A percentile compares a stretch with the other conserved stretches of the same genome.
These are phyloP conservation scores for Mirza zaza DNA, from an alignment of 2,113 vertebrate species.

Conservation along the genomic window DNA sequence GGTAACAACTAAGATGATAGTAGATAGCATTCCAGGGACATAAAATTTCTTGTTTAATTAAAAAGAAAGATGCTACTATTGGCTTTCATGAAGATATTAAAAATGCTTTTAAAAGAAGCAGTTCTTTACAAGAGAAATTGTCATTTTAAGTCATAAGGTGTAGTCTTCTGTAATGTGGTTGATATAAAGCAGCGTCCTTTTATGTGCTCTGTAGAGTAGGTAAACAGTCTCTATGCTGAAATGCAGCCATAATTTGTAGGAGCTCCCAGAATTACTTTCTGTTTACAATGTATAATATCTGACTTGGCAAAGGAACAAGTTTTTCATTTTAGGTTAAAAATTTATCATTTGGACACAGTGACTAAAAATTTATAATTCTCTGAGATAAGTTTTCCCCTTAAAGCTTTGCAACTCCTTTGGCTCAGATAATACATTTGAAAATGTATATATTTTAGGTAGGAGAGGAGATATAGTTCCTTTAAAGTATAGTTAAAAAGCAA, in stretches of 20 bases:
- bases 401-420: slow-evolving; percentile 22
- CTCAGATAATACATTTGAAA: slow-evolving; percentile 53
- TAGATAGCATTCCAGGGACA: slow-evolving; percentile 28
- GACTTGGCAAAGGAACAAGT: slow-evolving; percentile 37
- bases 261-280: slow-evolving; percentile 56
- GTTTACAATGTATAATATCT: slow-evolving; percentile 18
- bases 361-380: slow-evolving; percentile 36
- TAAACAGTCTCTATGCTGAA: slow-evolving; percentile 38
- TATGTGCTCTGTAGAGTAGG: neutral
- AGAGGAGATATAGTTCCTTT: slow-evolving; percentile 45
- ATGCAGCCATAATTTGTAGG: slow-evolving; percentile 53
- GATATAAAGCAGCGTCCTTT: neutral
- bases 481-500: slow-evolving; percentile 63
- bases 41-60: slow-evolving; percentile 34
- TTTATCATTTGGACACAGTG: slow-evolving; percentile 25
- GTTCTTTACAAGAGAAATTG: slow-evolving; percentile 25
- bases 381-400: slow-evolving; percentile 30
- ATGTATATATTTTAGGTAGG: slow-evolving; percentile 47
- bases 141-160: neutral
- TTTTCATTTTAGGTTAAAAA: slow-evolving; percentile 63
- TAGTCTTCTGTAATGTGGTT: neutral
- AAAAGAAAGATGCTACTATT: slow-evolving; percentile 6
- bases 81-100: neutral
- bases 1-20: neutral
- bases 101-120: neutral